A percentile compares a stretch with the other conserved stretches of the same genome.
These are phyloP conservation scores for Sander lucioperca DNA, from an alignment of 2,113 vertebrate genomes.

Conservation along the genomic window DNA sequence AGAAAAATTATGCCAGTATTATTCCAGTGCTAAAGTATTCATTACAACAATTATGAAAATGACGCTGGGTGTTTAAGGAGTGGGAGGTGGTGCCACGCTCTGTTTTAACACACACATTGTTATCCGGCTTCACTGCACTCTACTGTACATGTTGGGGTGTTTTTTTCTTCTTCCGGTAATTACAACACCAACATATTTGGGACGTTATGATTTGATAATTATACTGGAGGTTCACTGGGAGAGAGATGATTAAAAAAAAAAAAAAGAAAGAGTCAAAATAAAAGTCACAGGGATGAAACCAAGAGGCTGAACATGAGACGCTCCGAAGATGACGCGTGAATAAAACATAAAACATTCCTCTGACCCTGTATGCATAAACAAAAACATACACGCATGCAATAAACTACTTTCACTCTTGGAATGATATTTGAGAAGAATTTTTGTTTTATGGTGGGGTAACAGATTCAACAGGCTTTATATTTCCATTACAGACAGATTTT, in stretches of 20 bases:
- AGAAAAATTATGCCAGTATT: background rate
- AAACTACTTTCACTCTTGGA: background rate
- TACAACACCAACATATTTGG: slow-evolving; percentile 51
- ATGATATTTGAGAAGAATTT: background rate
- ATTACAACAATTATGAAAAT: slow-evolving; percentile 31
- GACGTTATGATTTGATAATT: slow-evolving; percentile 50
- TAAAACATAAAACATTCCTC: slow-evolving; percentile 7
- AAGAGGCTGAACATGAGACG: slow-evolving; percentile 18
- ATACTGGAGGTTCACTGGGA: slow-evolving; percentile 24
- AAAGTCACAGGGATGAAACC: slow-evolving; percentile 44
- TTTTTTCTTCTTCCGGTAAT: slow-evolving; percentile 15
- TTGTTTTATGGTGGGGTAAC: background rate
- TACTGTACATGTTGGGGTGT: background rate
- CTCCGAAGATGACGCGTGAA: background rate
- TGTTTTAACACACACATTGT: slow-evolving; percentile 26
- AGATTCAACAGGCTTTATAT: background rate
- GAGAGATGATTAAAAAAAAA: background rate
- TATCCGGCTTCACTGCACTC: background rate
- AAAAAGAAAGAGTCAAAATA: slow-evolving; percentile 41
- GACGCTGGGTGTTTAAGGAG: slow-evolving; percentile 1
- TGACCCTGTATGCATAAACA: background rate
- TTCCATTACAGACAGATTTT: background rate
- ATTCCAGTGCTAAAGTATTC: slow-evolving; percentile 28
- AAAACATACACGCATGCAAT: background rate
- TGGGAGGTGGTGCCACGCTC: slow-evolving; percentile 9